Evolutionary conservation across 2,888 invertebrate species (phyloP).

Genomic region (Scaptomyza flava): DNA sequence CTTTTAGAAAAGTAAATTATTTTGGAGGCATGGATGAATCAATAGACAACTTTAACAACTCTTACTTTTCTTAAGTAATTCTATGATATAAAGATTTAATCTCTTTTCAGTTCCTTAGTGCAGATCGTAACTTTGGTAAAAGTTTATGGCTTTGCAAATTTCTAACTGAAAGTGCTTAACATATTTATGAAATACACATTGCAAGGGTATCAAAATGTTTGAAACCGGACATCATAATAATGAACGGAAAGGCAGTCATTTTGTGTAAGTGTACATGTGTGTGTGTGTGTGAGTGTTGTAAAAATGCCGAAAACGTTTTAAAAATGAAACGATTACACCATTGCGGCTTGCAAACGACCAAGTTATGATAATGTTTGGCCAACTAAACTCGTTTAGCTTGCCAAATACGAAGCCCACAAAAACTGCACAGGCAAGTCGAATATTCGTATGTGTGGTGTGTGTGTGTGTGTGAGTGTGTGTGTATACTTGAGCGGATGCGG

Average conservation of each 20-base stretch:
- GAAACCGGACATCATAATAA: slow-evolving; percentile 70
- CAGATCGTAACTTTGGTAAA: too few relatives aligned
- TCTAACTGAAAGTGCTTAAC: background rate
- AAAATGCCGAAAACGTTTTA: slow-evolving; percentile 76
- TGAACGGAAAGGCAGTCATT: slow-evolving; percentile 68
- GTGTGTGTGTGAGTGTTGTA: slow-evolving; percentile 34
- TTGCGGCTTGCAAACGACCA: slow-evolving; percentile 80
- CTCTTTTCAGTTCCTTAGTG: too few relatives aligned
- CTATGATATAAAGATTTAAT: too few relatives aligned
- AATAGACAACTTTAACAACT: too few relatives aligned
- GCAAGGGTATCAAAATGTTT: slow-evolving; percentile 20
- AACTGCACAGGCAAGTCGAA: slow-evolving; percentile 20
- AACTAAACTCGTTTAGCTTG: slow-evolving; percentile 79
- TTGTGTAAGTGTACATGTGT: slow-evolving; percentile 13
- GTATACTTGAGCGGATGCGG: slow-evolving; percentile 11
- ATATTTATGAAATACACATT: background rate
- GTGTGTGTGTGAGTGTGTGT: slow-evolving; percentile 7
- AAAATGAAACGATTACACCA: slow-evolving; percentile 79
- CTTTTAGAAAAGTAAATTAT: too few relatives aligned
- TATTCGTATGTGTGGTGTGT: slow-evolving; percentile 4
- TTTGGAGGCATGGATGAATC: too few relatives aligned
- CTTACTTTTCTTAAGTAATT: too few relatives aligned
- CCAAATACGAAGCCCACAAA: slow-evolving; percentile 63
- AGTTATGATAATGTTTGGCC: slow-evolving; percentile 80
- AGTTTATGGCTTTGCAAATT: background rate